Evolutionary conservation across 1,140 invertebrate species (phyloP).

Genomic region (Antheraea pernyi): DNA sequence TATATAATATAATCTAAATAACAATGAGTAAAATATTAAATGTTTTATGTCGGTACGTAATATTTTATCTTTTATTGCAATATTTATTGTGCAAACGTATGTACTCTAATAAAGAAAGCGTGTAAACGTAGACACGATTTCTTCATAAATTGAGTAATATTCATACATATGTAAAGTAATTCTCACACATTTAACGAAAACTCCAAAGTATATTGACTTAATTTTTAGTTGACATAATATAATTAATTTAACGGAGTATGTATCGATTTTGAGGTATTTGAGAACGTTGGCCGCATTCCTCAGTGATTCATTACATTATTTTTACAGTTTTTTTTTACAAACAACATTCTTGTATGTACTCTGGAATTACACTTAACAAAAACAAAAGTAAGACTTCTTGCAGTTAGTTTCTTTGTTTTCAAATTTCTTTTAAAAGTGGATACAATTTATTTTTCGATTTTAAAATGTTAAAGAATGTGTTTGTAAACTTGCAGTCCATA

Average conservation of each 20-base stretch:
- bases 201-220: neutral
- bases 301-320: neutral
- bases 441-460: too few species aligned
- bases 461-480: too few species aligned
- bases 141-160: constrained; percentile 23
- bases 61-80: constrained; percentile 8
- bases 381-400: too few species aligned
- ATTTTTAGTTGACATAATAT: neutral
- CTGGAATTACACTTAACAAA: neutral
- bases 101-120: constrained; percentile 23
- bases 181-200: constrained; percentile 1
- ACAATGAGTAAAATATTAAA: neutral
- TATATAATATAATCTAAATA: neutral
- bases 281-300: neutral
- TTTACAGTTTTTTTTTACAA: neutral
- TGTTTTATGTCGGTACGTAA: neutral
- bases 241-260: constrained; percentile 1
- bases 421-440: too few species aligned
- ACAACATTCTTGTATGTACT: neutral
- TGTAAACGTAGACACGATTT: constrained; percentile 12
- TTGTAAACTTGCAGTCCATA: too few species aligned
- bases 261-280: neutral
- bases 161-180: constrained; percentile 17
- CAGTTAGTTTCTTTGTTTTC: too few species aligned
- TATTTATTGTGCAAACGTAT: constrained; percentile 5